Percentiles rank a stretch among this genome's conserved stretches.
Evolutionary conservation across 2,797 vertebrate species (phyloP).

Genomic region (Acanthis flammea): DNA sequence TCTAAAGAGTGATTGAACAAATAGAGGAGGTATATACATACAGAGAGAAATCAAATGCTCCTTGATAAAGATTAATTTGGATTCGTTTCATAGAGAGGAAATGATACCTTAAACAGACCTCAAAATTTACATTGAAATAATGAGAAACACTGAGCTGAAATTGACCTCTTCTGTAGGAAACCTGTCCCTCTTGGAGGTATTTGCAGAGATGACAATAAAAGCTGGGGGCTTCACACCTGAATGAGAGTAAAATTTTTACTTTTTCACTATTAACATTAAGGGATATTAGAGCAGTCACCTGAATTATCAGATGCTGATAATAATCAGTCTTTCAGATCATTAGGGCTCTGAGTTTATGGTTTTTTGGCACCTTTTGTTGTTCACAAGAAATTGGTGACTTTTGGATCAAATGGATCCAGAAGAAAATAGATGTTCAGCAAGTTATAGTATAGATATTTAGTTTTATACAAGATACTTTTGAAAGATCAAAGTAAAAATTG

Average conservation of each 20-base stretch:
- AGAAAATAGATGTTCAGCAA: neutral
- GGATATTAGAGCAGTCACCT: neutral
- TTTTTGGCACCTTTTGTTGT: neutral
- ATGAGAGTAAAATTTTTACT: neutral
- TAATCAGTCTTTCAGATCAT: neutral
- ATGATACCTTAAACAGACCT: neutral
- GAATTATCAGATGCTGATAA: neutral
- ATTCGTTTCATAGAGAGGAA: neutral
- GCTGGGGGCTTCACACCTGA: neutral
- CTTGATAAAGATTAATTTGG: neutral
- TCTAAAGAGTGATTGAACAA: neutral
- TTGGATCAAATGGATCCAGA: neutral
- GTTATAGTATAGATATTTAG: neutral
- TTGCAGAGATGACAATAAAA: neutral
- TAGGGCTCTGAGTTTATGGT: neutral
- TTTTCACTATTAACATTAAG: neutral
- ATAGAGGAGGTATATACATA: neutral
- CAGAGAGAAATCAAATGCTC: neutral
- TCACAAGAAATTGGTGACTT: neutral
- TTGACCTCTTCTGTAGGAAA: neutral
- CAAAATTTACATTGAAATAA: neutral
- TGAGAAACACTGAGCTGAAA: neutral
- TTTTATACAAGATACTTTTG: neutral
- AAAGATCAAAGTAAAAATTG: neutral
- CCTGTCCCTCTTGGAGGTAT: fast-evolving